Evolutionary conservation across 1,140 invertebrate species (phyloP), one percentile per base, ranked within the genome.

Genomic region (Babylonia areolata): DNA sequence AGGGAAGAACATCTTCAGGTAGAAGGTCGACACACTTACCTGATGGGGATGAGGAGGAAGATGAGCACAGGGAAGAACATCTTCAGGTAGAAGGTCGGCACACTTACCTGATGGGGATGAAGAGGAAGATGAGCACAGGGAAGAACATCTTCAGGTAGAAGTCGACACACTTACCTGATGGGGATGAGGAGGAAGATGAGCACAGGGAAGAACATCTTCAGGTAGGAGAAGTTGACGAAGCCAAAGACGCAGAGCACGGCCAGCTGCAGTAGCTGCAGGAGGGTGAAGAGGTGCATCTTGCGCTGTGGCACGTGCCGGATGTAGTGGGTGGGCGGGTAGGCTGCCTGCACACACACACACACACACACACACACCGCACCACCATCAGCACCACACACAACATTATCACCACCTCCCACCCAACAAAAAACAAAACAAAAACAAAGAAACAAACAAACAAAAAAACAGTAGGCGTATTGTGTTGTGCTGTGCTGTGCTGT

Each of bases 281-380:
- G 88, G 17, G 96, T 96, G 92, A 96, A 96, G 81, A 95, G 92
- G 91, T 96, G 96, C 86, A 96, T 96, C 91, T 96, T 96, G 64
- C 96, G 94, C 91, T 96, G 96, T 9, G 96, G 96, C 11, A 96
- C 96, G 87, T 95, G 92, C 46, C 96, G 94, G 86, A 96, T 96
- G 92, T 96, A 96, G 92, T 96, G 96, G 91, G 96, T 96, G 28
- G 96, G 96, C 75, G 96, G 96, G 91, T 96, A 96, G 0, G 96
- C 96, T 89, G 95, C 95, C 96, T 96, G 92, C 79, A 92, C 92
- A 78, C 46, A 51, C 0, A 51, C 46, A 51, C 46, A 17, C 46
- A 51, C 42, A 46, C 5, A 5, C 5, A 6, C 42, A 46, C 46
- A 51, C 46, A 17, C 17, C 1, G 17, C 46, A 17, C 17, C 46